Percentiles rank a stretch among this genome's conserved stretches.
These are phyloP conservation scores for Hyles lineata DNA, from an alignment of 2,888 invertebrate species.

Conservation along the genomic window DNA sequence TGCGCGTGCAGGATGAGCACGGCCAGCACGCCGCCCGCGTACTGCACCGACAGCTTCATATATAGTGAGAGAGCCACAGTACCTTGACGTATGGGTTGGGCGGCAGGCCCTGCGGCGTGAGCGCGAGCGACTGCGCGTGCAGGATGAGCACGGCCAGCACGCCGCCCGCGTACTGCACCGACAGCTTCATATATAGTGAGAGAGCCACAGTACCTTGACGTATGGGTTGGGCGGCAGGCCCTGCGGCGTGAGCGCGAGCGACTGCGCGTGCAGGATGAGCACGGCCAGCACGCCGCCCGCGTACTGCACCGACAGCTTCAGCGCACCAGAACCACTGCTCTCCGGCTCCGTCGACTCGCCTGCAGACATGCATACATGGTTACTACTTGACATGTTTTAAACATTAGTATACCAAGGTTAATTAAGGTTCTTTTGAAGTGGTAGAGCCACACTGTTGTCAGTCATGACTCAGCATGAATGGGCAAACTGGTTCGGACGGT, in stretches of 20 bases:
- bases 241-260: conserved; percentile 91
- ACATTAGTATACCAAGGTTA: too few relatives aligned
- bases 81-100: conserved; percentile 96
- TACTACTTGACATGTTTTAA: too few relatives aligned
- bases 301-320: conserved; percentile 80
- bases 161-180: conserved; percentile 79
- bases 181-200: too few relatives aligned
- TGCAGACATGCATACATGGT: neutral
- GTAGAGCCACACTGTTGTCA: too few relatives aligned
- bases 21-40: too few relatives aligned
- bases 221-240: conserved; percentile 95
- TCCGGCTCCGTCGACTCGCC: conserved; percentile 54
- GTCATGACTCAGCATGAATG: too few relatives aligned
- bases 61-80: neutral
- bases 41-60: too few relatives aligned
- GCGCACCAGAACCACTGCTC: conserved; percentile 72
- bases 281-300: conserved; percentile 78
- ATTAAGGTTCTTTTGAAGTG: too few relatives aligned
- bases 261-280: conserved; percentile 93
- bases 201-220: conserved; percentile 87
- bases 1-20: too few relatives aligned
- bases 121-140: conserved; percentile 95
- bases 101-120: conserved; percentile 91
- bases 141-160: conserved; percentile 85
- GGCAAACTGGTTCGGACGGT: too few relatives aligned